Base-by-base conservation (phyloP, 1,140 invertebrate genomes). In the Helicorthomorpha holstii region DNA sequence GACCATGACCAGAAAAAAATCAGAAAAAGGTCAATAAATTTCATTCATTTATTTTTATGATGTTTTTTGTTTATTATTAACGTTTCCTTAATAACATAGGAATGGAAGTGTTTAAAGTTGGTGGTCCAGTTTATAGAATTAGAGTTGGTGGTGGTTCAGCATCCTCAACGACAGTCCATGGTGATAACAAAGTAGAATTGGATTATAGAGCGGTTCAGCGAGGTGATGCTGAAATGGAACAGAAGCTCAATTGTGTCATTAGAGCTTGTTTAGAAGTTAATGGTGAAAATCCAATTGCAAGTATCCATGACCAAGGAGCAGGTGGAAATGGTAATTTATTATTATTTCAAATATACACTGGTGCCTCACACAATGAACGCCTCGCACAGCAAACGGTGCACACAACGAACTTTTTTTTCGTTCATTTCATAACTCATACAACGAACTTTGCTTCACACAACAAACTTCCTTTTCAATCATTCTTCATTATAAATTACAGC, bases 161-260 rank as follows among this genome's bases (percentile, higher is more conserved):
- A 0, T 93, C 88, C 56, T 97, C 92, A 0, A 83, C 96, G n/a
- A 81, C 90, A 57, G 82, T 89, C 2, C 83, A 86, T 60, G 87
- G 81, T 43, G 83, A 89, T 53, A 85, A 91, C 58, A 82, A 83
- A 60, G 74, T 78, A 1, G 82, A 89, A 53, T 65, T 97, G 3
- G 93, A 98, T 69, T 95, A 94, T 61, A 86, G 85, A 59, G 94
- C 94, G 2, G 94, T 98, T 0, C 94, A 98, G 71, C 74, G 94
- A 69, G 90, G 93, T 34, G 93, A 98, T 74, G 83, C 93, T 1
- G 93, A 98, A 74, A 98, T 98, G 93, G 93, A 95, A 59, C 91
- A 97, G 62, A 96, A 96, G 68, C 63, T 98, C 12, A 96, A 98
- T 67, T 71, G 94, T 54, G 78, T 96, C 3, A 85, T 98, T 1